Evolutionary conservation across 1,140 invertebrate genomes (phyloP), one percentile per base, ranked within the genome.

Genomic region (Drosophila asahinai): DNA sequence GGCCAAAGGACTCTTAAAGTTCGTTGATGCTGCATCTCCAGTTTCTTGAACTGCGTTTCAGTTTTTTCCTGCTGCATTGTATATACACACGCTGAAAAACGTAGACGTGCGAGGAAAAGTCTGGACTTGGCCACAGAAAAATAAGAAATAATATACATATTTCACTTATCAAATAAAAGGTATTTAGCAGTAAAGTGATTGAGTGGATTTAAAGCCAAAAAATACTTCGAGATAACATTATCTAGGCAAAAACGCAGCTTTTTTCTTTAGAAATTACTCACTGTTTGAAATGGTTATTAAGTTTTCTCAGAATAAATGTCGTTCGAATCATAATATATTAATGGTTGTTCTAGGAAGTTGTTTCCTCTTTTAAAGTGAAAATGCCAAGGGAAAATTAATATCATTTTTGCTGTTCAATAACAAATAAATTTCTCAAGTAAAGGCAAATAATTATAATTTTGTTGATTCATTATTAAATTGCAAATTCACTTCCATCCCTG

Each of bases 41-140:
- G 82, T 81, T 86, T 64, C 75, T 86, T 86, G 82, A 86, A 86
- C 82, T 86, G 82, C 75, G 83, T 86, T 74, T 62, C 74, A 80
- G 76, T 55, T 70, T 71, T 63, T 71, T 30, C 45, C 48, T 27
- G 48, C 51, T 47, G 71, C 62, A 76, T 64, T 75, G 43, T 68
- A 62, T 11, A 71, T 77, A 77, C 75, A 80, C 49, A 65, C 17
- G 55, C 11, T 60, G 70, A 60, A 54, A 63, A 55, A 55, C 27
- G 30, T 47, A 68, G 67, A 68, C 15, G 64, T 65, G 58, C 63
- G 4, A 62, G 11, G 60, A 58, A 55, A 72, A 52, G 59, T 45
- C 68, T 68, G 51, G 30, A 57, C n/a, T 43, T 22, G 30, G 12
- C 0, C 22, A 1, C 15, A 14, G 22, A 49, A 51, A 36, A 55